Base-by-base conservation (phyloP, 1,140 invertebrate species). In the Ips typographus region DNA sequence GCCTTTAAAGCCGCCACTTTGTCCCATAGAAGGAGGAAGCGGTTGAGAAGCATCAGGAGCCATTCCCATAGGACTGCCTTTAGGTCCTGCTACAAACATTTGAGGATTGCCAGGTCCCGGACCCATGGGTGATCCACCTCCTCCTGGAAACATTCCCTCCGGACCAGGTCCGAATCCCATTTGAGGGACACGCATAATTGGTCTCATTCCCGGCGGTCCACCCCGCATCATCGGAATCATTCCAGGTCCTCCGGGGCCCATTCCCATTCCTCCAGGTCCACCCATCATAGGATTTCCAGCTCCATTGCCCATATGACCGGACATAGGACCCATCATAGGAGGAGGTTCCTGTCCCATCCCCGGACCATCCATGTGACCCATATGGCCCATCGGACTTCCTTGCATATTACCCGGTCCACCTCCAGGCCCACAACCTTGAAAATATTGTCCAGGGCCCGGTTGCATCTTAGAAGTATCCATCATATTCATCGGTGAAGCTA, bases 1-100 rank as follows among this genome's bases (percentile, higher is more conserved):
- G 72, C 88, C 90, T 78, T 93, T 93, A 80, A 92, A 92, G 71
- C 87, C 90, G 72, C 86, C 87, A 40, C 83, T 84, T 49, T 90
- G 89, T 36, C 89, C 90, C 89, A 93, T 91, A 36, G 90, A 91
- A 1, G 91, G 90, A 8, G 91, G 91, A 63, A 92, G 80, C 5
- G 91, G 90, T 74, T 93, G 91, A 55, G 85, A 86, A 2, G 86
- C 87, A 63, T 87, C 85, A 4, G 84, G 86, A 2, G 81, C 84
- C 82, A 85, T 84, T n/a, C 83, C 85, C 84, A 85, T 85, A 3
- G 82, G 82, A 65, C 80, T 82, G 36, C 77, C 78, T 74, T 83
- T 84, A 3, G 79, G 82, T 7, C 82, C 82, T 44, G 81, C 77
- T 39, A 83, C 83, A 73, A 84, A 85, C 83, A 85, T 84, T 61